Percentiles rank a stretch among this genome's conserved stretches.
phyloP scores from a whole-genome alignment of 2,888 invertebrate genomes.

The Melikaiella ostensackeni region DNA sequence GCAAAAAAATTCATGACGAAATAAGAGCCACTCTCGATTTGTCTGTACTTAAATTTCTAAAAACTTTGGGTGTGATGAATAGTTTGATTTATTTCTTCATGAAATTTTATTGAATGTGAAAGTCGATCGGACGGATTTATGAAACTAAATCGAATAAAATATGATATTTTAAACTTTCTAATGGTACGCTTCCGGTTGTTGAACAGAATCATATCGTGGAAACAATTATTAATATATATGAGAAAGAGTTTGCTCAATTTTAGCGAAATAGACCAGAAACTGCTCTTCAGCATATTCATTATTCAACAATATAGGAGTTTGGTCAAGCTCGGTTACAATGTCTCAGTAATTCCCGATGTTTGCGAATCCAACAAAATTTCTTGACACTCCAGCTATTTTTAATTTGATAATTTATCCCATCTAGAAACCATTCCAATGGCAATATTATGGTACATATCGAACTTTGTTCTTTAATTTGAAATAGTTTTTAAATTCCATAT shows the following conservation, averaged over 20 bases:
- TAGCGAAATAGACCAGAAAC: constrained; percentile 2
- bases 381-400: too few species aligned
- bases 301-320: too few species aligned
- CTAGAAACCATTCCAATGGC: too few species aligned
- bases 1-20: background rate
- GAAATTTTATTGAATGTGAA: constrained; percentile 4
- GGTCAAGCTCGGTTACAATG: too few species aligned
- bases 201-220: background rate
- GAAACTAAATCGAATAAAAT: constrained; percentile 4
- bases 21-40: background rate
- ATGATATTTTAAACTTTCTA: background rate
- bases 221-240: constrained; percentile 12
- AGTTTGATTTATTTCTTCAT: background rate
- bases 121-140: background rate
- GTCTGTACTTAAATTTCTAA: background rate
- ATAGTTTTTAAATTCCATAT: too few species aligned
- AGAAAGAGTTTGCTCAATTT: constrained; percentile 19
- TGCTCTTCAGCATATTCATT: background rate
- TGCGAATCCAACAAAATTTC: too few species aligned
- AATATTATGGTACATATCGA: too few species aligned
- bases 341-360: too few species aligned
- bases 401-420: too few species aligned
- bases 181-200: constrained; percentile 24
- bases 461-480: too few species aligned
- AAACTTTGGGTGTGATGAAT: too few species aligned